Evolutionary conservation across 2,797 vertebrate genomes (phyloP), one percentile per base, ranked within the genome.

Genomic region (Ataeniobius toweri): DNA sequence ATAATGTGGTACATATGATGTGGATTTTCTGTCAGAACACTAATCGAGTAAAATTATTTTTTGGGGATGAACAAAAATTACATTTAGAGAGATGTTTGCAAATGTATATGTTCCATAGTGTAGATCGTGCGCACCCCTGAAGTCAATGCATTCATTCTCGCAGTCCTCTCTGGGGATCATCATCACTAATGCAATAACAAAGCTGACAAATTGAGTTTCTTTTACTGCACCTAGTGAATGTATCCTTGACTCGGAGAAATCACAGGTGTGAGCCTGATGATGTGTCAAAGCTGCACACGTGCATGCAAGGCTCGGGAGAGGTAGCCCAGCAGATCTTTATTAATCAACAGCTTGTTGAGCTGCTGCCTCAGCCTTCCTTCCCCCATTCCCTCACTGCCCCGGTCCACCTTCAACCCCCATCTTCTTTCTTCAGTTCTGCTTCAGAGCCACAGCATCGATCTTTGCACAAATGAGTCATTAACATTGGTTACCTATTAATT

Each of bases 381-480:
- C 56, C 67, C 95, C 96, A 68, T 94, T 86, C 65, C 93, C 96
- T 4, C 94, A 92, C 0, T 72, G 71, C 76, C 74, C 78, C 67
- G 56, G 95, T 95, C 94, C 67, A 96, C 89, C 71, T 83, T 50
- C 46, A 18, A 92, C 94, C 5, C 24, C 65, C 0, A 14, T 92
- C 95, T 70, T 96, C 96, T 80, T 95, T 95, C 79, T 95, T 86
- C 73, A 93, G 95, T 89, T 3, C 53, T 24, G 61, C 46, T 63
- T 79, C 28, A 76, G 36, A 80, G 79, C 67, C n/a, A 58, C 67
- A n/a, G 74, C 59, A 72, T 83, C 48, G 24, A 59, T 28, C 50
- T 78, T 68, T 94, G 92, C 26, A 96, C 90, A 87, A 96, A 96
- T 31, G 95, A 96, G 69, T 96, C 96, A 90, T 87, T 85, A 85